Percentiles rank a stretch among this genome's conserved stretches.
Evolutionary conservation across 2,113 vertebrate genomes (phyloP).

Genomic region (Regulus satrapa): DNA sequence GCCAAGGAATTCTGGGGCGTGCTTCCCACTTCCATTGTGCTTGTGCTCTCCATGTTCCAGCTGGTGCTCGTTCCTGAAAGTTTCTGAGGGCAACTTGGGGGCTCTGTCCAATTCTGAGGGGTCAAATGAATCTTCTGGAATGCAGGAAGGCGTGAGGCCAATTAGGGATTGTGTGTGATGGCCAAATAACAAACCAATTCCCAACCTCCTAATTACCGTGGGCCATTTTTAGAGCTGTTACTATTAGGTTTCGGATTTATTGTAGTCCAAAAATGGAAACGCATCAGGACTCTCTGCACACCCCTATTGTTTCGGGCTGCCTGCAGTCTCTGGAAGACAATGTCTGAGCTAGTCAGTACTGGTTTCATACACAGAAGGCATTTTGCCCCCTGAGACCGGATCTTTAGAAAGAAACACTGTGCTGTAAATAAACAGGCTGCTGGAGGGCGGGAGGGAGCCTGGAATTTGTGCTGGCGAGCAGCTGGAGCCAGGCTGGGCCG

Average conservation of each 20-base stretch:
- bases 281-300: not conserved
- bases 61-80: not conserved
- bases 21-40: not conserved
- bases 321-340: slow-evolving; percentile 1
- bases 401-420: not conserved
- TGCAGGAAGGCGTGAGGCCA: not conserved
- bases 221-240: slow-evolving; percentile 28
- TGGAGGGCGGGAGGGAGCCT: not conserved
- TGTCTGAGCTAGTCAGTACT: not conserved
- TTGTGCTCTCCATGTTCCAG: accelerated
- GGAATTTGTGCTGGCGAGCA: not conserved
- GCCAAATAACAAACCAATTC: not conserved
- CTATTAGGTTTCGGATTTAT: not conserved
- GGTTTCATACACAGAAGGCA: not conserved
- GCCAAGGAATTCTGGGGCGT: not conserved
- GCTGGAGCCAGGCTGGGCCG: not conserved
- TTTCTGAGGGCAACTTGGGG: not conserved
- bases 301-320: slow-evolving; percentile 32
- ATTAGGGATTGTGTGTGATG: not conserved
- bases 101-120: not conserved
- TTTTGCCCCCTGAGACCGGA: not conserved
- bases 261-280: slow-evolving; percentile 4
- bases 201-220: not conserved
- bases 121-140: not conserved
- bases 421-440: not conserved